Conservation (phyloP, 2,113 vertebrate genomes). For the Malurus alboscapulatus region DNA sequence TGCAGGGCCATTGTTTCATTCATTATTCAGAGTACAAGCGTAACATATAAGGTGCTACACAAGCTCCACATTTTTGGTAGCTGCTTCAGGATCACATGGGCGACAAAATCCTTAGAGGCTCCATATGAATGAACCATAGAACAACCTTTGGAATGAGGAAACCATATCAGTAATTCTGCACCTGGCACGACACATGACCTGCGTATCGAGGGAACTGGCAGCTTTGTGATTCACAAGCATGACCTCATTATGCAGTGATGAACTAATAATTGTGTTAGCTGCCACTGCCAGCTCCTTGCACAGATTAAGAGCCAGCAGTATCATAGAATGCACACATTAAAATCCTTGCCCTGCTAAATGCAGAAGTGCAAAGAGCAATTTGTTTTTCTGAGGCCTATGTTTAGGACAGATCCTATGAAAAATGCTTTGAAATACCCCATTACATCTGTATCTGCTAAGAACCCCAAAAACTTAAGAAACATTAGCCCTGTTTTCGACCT, state of each 20-base stretch:
- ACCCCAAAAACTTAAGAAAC: not conserved
- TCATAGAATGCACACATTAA: not conserved
- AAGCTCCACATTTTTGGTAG: not conserved
- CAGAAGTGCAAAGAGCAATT: not conserved
- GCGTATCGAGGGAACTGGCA: not conserved
- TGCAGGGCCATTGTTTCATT: not conserved
- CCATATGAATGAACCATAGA: not conserved
- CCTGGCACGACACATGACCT: not conserved
- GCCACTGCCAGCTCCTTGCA: not conserved
- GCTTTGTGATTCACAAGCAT: not conserved
- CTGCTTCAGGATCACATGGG: not conserved
- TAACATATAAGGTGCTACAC: not conserved
- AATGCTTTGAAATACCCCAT: not conserved
- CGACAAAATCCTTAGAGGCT: not conserved
- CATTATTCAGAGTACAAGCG: not conserved
- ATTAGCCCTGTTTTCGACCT: not conserved
- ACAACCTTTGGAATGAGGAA: not conserved
- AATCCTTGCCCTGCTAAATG: not conserved
- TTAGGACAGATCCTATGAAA: not conserved
- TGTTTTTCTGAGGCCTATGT: not conserved
- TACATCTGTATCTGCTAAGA: not conserved
- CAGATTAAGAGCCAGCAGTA: not conserved
- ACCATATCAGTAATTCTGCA: not conserved
- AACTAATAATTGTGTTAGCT: not conserved
- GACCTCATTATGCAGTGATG: not conserved